Evolutionary conservation across 2,888 invertebrate genomes (phyloP).

Genomic region (Lithophane leautieri): DNA sequence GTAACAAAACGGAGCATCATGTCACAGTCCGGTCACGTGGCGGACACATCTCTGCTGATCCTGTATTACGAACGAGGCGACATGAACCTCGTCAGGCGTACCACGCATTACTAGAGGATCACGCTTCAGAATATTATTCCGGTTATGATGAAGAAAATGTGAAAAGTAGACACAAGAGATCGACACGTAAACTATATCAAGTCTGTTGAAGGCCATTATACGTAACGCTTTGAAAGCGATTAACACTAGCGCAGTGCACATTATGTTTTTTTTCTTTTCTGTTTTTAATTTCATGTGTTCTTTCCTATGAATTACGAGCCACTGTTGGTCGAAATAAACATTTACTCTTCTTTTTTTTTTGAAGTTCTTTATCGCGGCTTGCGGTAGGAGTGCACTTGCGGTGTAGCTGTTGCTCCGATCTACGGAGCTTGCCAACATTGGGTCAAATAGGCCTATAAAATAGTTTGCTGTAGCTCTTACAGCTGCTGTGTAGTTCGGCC

Average conservation of each 20-base stretch:
- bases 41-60: slow-evolving; percentile 51
- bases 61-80: slow-evolving; percentile 36
- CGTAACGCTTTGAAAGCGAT: neutral
- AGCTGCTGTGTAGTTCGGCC: too few species aligned
- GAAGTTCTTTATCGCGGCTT: too few species aligned
- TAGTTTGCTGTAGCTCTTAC: neutral
- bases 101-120: slow-evolving; percentile 27
- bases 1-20: slow-evolving; percentile 11
- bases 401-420: neutral
- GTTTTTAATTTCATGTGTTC: neutral
- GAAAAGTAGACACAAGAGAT: slow-evolving; percentile 4
- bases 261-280: too few species aligned
- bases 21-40: slow-evolving; percentile 51
- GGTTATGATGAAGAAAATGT: slow-evolving; percentile 3
- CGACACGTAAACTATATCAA: neutral
- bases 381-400: too few species aligned
- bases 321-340: neutral
- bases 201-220: neutral
- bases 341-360: neutral
- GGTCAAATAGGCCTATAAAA: neutral
- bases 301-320: neutral
- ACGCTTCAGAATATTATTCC: slow-evolving; percentile 13
- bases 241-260: neutral
- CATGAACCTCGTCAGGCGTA: slow-evolving; percentile 23
- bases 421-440: neutral